Evolutionary conservation across 2,888 invertebrate species (phyloP).

Genomic region (Acleris cristana): DNA sequence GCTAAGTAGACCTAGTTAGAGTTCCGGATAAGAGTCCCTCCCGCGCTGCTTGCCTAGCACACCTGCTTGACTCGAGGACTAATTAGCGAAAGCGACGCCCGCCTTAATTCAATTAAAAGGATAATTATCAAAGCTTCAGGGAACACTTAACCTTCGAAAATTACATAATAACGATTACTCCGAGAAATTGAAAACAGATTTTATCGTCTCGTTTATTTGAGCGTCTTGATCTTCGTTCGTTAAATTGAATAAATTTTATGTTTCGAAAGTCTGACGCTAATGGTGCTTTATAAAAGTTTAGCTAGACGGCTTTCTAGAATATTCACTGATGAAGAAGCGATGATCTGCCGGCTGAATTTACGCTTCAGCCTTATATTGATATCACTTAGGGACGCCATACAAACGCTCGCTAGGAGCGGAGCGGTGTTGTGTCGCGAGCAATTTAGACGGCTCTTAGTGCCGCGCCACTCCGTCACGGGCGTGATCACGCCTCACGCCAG

Average conservation of each 20-base stretch:
- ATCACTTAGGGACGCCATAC: conserved; percentile 30
- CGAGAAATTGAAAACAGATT: conserved; percentile 14
- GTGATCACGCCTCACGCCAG: conserved; percentile 55
- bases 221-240: too few relatives aligned
- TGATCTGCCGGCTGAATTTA: conserved; percentile 2
- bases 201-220: too few relatives aligned
- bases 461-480: conserved; percentile 61
- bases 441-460: conserved; percentile 67
- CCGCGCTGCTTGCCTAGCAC: conserved; percentile 7
- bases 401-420: conserved; percentile 29
- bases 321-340: too few relatives aligned
- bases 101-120: conserved; percentile 13
- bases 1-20: conserved; percentile 8
- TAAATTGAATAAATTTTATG: too few relatives aligned
- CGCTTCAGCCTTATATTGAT: conserved; percentile 25
- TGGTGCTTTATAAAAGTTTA: too few relatives aligned
- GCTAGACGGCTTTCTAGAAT: too few relatives aligned
- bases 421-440: conserved; percentile 57
- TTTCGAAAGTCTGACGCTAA: too few relatives aligned
- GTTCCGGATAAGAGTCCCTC: conserved; percentile 2
- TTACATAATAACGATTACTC: conserved; percentile 7
- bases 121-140: conserved; percentile 28
- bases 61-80: conserved; percentile 23
- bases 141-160: conserved; percentile 12
- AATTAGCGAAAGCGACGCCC: conserved; percentile 19